Conservation (phyloP, 2,888 invertebrate genomes). For the Andrena flavipes region DNA sequence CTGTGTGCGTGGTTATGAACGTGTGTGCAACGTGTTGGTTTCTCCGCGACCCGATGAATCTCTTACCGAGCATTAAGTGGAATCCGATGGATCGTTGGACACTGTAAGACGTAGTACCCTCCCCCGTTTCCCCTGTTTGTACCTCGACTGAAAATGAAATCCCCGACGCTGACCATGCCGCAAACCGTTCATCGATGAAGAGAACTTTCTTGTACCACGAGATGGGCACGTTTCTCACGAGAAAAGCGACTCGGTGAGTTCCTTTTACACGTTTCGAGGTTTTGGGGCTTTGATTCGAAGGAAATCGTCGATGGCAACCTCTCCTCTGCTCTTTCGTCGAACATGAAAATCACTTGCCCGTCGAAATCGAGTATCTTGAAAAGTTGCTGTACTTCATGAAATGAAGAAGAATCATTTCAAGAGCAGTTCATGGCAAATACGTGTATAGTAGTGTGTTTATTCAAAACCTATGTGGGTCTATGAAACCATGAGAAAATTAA, state of each 20-base stretch:
- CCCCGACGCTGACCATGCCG: conserved; percentile 8
- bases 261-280: not conserved
- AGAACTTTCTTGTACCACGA: conserved; percentile 8
- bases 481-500: no score
- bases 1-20: conserved; percentile 12
- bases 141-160: conserved; percentile 40
- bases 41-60: conserved; percentile 24
- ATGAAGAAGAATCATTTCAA: no score
- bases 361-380: no score
- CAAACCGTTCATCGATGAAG: conserved; percentile 51
- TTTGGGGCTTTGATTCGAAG: not conserved
- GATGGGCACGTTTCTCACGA: not conserved
- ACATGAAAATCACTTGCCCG: not conserved
- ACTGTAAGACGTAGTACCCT: conserved; percentile 40
- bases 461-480: not conserved
- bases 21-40: not conserved
- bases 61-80: conserved; percentile 50
- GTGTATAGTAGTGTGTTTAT: not conserved
- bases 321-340: not conserved
- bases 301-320: conserved; percentile 2
- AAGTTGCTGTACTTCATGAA: no score
- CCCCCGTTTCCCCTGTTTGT: conserved; percentile 27
- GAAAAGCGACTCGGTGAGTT: conserved; percentile 21
- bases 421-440: no score
- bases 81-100: conserved; percentile 57